Evolutionary conservation across 2,113 vertebrate species (phyloP), one percentile per base, ranked within the genome.

Genomic region (Hippocampus mohnikei): DNA sequence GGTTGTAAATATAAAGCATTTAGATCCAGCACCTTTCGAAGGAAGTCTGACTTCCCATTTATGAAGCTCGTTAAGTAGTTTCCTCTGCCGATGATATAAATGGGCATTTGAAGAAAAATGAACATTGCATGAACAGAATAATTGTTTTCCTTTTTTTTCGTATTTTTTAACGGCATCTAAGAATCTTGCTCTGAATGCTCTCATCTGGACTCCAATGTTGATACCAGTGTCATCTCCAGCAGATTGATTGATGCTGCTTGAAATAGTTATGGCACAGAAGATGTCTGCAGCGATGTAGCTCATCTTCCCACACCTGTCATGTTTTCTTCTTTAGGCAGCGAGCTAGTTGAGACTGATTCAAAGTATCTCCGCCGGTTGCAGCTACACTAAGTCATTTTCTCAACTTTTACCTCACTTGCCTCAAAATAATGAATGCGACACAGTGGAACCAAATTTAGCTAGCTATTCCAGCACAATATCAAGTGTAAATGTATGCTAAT

Each of bases 1-100:
- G 73, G 67, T 81, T 85, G 89, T 85, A 89, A 88, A 90, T 88
- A 88, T 78, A 81, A 73, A 84, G 79, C 74, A 84, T 90, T 89
- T 79, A 86, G 58, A 76, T 79, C 60, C 79, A 76, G 65, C 23
- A 73, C 71, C 75, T 77, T 78, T 85, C 73, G 77, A 84, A 84
- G 73, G 72, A 75, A 82, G 68, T 78, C 74, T 66, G 67, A 83
- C 85, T 82, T 76, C 75, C 71, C 44, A 74, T 84, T 88, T 76
- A 81, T 74, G 66, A 81, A 88, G 79, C 81, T 78, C 82, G 75
- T 81, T 83, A 78, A 79, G 64, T 52, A 71, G 69, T 84, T 83
- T 83, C 62, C 53, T 69, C 74, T 27, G 64, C 70, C 66, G 41
- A 75, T 42, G 70, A 42, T 15, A 44, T 41, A 41, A 41, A 42